These are phyloP conservation scores for Nothobranchius furzeri DNA, from an alignment of 2,113 vertebrate species.

Conservation along the genomic window DNA sequence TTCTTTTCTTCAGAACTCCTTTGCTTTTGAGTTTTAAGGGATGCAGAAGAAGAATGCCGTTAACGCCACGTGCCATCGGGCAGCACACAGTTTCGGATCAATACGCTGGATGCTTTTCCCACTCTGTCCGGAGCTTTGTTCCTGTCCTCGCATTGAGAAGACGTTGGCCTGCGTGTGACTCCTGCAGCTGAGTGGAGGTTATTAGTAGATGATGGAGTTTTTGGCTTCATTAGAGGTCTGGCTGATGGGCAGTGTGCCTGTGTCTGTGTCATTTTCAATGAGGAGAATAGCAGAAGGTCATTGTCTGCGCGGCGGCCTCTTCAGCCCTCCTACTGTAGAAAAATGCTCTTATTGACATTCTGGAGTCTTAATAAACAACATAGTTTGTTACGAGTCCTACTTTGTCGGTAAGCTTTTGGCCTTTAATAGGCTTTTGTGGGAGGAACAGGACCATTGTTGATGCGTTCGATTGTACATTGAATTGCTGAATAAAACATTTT, in stretches of 20 bases:
- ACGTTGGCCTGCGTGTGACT: slow-evolving; percentile 61
- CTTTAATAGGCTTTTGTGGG: slow-evolving; percentile 57
- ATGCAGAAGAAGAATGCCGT: slow-evolving; percentile 54
- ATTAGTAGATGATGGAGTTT: slow-evolving; percentile 72
- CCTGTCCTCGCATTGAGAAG: slow-evolving; percentile 43
- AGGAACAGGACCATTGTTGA: slow-evolving; percentile 37
- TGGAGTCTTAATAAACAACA: slow-evolving; percentile 76
- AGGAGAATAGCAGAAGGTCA: slow-evolving; percentile 73
- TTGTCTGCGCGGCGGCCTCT: slow-evolving; percentile 58
- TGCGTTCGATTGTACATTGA: slow-evolving; percentile 7
- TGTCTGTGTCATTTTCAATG: slow-evolving; percentile 73
- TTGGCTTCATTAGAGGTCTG: slow-evolving; percentile 73
- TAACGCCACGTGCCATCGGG: slow-evolving; percentile 33
- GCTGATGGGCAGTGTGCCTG: slow-evolving; percentile 66
- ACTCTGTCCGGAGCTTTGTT: slow-evolving; percentile 62
- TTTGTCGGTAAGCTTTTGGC: slow-evolving; percentile 64
- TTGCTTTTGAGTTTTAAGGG: slow-evolving; percentile 56
- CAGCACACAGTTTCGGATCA: slow-evolving; percentile 49
- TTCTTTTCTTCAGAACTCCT: slow-evolving; percentile 29
- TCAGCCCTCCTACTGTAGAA: slow-evolving; percentile 63
- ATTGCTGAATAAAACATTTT: slow-evolving; percentile 37
- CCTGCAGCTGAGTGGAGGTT: slow-evolving; percentile 56
- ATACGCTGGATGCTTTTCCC: slow-evolving; percentile 67
- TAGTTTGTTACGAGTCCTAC: slow-evolving; percentile 61
- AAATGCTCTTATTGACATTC: slow-evolving; percentile 76